Percentiles rank a stretch among this genome's conserved stretches.
These are phyloP conservation scores for Contarinia nasturtii DNA, from an alignment of 1,140 invertebrate genomes.

Conservation along the genomic window DNA sequence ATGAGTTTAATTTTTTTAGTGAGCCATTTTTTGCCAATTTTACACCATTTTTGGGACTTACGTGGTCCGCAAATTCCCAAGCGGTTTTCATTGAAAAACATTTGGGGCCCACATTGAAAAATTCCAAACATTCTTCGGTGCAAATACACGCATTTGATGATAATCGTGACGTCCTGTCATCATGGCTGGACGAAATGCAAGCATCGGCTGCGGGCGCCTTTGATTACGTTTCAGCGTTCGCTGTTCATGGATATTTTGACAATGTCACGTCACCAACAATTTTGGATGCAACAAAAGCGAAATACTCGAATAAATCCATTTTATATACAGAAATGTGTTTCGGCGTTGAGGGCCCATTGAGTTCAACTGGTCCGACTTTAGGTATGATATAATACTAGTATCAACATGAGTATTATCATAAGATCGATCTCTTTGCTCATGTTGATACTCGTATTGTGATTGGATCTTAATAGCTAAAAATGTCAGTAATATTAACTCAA, in stretches of 20 bases:
- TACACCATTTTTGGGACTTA: no score
- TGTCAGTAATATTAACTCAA: no score
- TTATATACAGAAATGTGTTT: slow-evolving; percentile 35
- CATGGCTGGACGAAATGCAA: not conserved
- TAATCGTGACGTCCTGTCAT: not conserved
- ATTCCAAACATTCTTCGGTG: not conserved
- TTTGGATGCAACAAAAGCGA: not conserved
- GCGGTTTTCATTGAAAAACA: not conserved
- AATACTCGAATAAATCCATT: slow-evolving; percentile 2
- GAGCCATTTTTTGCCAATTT: no score
- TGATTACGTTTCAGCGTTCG: not conserved
- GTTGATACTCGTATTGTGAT: no score
- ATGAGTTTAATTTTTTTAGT: no score
- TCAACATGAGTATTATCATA: no score
- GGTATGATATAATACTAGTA: no score
- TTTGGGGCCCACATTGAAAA: not conserved
- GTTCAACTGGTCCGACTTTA: no score
- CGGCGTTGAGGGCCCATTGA: slow-evolving; percentile 11
- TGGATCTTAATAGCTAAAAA: no score
- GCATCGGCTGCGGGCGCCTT: not conserved
- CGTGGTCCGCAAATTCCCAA: not conserved
- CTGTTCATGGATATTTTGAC: not conserved
- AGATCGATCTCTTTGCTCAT: no score
- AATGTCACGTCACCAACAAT: not conserved
- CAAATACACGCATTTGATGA: not conserved